Percentiles rank a stretch among this genome's conserved stretches.
phyloP scores from a whole-genome alignment of 2,888 invertebrate species.

The Mallateleia sp. region DNA sequence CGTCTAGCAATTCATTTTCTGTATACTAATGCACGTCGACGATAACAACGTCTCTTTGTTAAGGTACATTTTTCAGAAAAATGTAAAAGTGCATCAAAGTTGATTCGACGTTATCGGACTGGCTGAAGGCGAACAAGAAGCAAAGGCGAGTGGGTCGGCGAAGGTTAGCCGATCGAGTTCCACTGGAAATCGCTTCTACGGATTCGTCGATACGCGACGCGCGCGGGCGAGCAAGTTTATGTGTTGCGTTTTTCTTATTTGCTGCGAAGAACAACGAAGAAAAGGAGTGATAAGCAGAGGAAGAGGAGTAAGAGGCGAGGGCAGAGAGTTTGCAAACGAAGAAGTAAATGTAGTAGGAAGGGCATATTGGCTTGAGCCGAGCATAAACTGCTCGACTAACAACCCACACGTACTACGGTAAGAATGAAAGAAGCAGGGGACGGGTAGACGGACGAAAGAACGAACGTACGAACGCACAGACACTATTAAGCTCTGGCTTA shows the following conservation, averaged over 20 bases:
- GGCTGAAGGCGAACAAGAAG: slow-evolving; percentile 76
- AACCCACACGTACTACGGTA: slow-evolving; percentile 87
- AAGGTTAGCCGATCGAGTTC: slow-evolving; percentile 77
- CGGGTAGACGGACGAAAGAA: slow-evolving; percentile 68
- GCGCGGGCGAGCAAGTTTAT: slow-evolving; percentile 72
- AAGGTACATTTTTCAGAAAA: slow-evolving; percentile 45
- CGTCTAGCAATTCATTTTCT: slow-evolving; percentile 22
- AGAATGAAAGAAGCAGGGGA: slow-evolving; percentile 79
- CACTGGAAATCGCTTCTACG: slow-evolving; percentile 76
- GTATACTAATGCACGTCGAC: slow-evolving; percentile 38
- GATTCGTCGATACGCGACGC: slow-evolving; percentile 72
- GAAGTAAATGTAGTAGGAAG: slow-evolving; percentile 81
- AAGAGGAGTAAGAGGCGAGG: slow-evolving; percentile 75
- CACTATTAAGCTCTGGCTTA: slow-evolving; percentile 83
- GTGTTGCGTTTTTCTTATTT: slow-evolving; percentile 61
- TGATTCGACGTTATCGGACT: slow-evolving; percentile 73
- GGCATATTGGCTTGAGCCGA: slow-evolving; percentile 80
- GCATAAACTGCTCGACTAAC: slow-evolving; percentile 89
- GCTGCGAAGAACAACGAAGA: slow-evolving; percentile 77
- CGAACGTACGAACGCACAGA: slow-evolving; percentile 80
- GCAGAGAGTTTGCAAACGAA: slow-evolving; percentile 85
- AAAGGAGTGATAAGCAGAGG: slow-evolving; percentile 76
- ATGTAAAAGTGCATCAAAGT: slow-evolving; percentile 70
- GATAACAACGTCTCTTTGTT: slow-evolving; percentile 65
- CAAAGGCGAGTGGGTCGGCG: slow-evolving; percentile 73